Base-by-base conservation (phyloP, 2,888 invertebrate species). In the Drosophila neotestacea region DNA sequence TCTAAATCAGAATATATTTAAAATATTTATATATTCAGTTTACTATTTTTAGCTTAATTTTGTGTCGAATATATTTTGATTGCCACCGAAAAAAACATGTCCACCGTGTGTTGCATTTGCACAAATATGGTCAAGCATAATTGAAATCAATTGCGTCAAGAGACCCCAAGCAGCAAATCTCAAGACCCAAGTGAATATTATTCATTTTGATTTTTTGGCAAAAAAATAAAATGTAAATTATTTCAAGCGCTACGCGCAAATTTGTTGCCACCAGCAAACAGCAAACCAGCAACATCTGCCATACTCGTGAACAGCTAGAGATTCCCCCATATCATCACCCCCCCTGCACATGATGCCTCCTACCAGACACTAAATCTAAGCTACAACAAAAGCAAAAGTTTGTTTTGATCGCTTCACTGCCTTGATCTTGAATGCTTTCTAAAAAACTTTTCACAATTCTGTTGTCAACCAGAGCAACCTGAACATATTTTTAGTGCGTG, bases 371-470 rank as follows among this genome's bases (percentile, higher is more conserved):
- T 34, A 79, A 70, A 59, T 63, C 65, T 63, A 13, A 60, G 50
- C 55, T 54, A 38, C 42, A 61, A 51, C 56, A 69, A 54, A 51
- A 73, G 50, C 47, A 55, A 82, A 69, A 68, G 76, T 85, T 84
- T 87, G 78, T 85, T 85, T 80, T 87, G 85, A 73, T 80, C 66
- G 32, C 63, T 52, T 56, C 48, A 59, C 69, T 54, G 84, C 85
- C 87, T 87, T 85, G 84, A 85, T 87, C 87, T 85, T 87, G 88
- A 80, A 79, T 69, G 73, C 42, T 63, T 81, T 62, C 51, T 44
- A 55, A 46, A 51, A 39, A 59, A 30, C 64, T 73, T 50, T 73
- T 69, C 41, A 74, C 69, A 56, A 69, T 61, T 64, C 65, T 77
- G 87, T 85, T 85, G 87, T 80, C 87, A 87, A 82, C 82, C 73